Percentiles rank a stretch among this genome's conserved stretches.
These are phyloP conservation scores for Callospermophilus lateralis DNA, from an alignment of 2,113 vertebrate species.

Conservation along the genomic window DNA sequence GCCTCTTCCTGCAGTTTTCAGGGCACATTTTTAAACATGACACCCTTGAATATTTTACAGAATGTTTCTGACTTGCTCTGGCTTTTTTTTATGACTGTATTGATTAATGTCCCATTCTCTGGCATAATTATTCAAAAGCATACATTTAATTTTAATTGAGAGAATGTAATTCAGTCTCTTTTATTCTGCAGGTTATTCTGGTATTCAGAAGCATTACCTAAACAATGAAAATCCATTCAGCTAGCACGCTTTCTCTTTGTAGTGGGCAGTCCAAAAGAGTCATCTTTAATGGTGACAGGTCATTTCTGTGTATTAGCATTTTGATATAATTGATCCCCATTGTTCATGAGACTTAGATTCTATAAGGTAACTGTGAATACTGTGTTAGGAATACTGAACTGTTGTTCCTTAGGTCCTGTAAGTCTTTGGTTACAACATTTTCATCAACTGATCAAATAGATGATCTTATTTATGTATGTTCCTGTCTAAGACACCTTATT, in stretches of 20 bases:
- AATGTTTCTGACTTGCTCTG: conserved; percentile 28
- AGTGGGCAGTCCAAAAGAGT: not conserved
- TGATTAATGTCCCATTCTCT: not conserved
- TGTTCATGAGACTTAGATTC: not conserved
- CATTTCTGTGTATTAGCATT: not conserved
- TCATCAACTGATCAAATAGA: not conserved
- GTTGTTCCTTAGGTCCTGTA: not conserved
- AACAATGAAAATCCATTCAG: not conserved
- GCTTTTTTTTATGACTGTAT: conserved; percentile 9
- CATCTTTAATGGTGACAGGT: not conserved
- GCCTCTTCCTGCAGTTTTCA: not conserved
- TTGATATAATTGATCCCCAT: not conserved
- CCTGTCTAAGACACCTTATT: not conserved
- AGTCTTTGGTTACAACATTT: not conserved
- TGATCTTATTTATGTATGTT: not conserved
- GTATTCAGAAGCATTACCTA: not conserved
- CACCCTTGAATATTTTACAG: not conserved
- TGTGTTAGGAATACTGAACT: not conserved
- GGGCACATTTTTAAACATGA: not conserved
- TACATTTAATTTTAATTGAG: conserved; percentile 17
- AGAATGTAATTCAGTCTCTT: not conserved
- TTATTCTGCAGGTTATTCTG: not conserved
- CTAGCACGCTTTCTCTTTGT: not conserved
- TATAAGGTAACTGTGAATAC: not conserved
- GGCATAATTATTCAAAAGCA: not conserved